A percentile compares a stretch with the other conserved stretches of the same genome.
Conservation (phyloP, 2,888 invertebrate species). For the Pachliopta kotzebuea region DNA sequence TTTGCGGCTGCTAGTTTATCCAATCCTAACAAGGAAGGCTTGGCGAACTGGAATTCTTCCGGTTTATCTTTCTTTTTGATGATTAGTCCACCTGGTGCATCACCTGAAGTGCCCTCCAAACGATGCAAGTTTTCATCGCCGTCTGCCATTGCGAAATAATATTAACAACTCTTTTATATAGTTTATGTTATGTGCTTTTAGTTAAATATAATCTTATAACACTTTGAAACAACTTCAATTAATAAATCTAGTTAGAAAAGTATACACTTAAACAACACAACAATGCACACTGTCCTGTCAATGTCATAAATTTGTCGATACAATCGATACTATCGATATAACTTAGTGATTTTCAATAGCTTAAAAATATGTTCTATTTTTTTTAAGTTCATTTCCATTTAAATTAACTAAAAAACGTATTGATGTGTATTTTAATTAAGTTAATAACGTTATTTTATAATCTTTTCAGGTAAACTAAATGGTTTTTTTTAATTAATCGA, state of each 20-base stretch:
- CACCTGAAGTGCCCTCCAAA: constrained; percentile 83
- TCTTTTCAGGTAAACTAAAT: no score
- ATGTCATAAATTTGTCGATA: not conserved
- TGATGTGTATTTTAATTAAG: no score
- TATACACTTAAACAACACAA: constrained; percentile 12
- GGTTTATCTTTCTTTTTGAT: constrained; percentile 83
- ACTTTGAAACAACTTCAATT: constrained; percentile 7
- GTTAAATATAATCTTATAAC: not conserved
- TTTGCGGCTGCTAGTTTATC: constrained; percentile 92
- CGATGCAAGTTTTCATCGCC: constrained; percentile 84
- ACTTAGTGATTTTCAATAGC: not conserved
- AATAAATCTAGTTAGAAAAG: constrained; percentile 18
- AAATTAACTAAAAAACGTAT: no score
- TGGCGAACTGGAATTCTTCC: constrained; percentile 87
- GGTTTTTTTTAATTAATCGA: no score
- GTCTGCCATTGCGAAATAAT: constrained; percentile 51
- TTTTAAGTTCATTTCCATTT: no score
- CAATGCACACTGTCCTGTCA: not conserved
- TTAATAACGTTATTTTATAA: no score
- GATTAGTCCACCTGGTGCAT: constrained; percentile 85
- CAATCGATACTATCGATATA: not conserved
- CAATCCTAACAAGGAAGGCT: constrained; percentile 88
- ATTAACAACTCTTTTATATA: not conserved
- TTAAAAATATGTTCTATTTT: no score
- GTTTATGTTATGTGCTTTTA: not conserved